Percentiles rank a stretch among this genome's conserved stretches.
Conservation (phyloP, 2,888 invertebrate genomes). For the Scaptomyza polygonia region DNA sequence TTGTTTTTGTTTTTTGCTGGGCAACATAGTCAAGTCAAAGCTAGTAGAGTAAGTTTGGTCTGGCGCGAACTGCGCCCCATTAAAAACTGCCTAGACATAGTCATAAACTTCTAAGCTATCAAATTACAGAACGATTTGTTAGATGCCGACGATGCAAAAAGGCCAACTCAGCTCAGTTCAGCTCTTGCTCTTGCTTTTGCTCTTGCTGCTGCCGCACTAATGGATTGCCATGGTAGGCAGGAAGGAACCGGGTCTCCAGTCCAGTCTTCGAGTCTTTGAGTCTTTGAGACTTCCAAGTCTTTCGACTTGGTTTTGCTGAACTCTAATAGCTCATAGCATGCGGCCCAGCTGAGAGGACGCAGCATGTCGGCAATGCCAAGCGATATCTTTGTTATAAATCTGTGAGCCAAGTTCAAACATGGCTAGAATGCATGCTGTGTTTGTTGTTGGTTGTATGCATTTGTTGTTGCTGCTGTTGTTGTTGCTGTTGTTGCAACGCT, state of each 20-base stretch:
- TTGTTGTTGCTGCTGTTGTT: no score
- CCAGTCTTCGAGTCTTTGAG: constrained; percentile 5
- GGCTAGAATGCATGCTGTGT: constrained; percentile 69
- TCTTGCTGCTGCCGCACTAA: constrained; percentile 57
- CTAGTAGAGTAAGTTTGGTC: constrained; percentile 40
- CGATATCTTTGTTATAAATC: constrained; percentile 83
- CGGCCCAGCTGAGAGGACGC: constrained; percentile 50
- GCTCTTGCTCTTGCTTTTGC: constrained; percentile 30
- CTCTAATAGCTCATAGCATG: constrained; percentile 79
- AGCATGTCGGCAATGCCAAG: constrained; percentile 73
- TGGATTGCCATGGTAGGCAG: constrained; percentile 65
- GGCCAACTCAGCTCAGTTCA: constrained; percentile 32
- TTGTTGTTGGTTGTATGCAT: constrained; percentile 63
- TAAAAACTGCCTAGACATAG: constrained; percentile 77
- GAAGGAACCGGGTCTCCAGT: constrained; percentile 48
- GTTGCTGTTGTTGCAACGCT: constrained; percentile 46
- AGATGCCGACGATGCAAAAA: constrained; percentile 75
- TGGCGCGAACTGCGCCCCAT: constrained; percentile 70
- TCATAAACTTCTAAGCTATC: constrained; percentile 81
- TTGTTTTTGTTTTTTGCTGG: constrained; percentile 9
- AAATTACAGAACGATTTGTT: constrained; percentile 82
- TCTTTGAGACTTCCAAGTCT: not conserved
- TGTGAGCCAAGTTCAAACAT: constrained; percentile 77
- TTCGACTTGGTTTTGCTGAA: constrained; percentile 69
- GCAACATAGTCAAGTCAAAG: constrained; percentile 43